Conservation (phyloP, 2,113 vertebrate genomes). For the Muntiacus muntjak region DNA sequence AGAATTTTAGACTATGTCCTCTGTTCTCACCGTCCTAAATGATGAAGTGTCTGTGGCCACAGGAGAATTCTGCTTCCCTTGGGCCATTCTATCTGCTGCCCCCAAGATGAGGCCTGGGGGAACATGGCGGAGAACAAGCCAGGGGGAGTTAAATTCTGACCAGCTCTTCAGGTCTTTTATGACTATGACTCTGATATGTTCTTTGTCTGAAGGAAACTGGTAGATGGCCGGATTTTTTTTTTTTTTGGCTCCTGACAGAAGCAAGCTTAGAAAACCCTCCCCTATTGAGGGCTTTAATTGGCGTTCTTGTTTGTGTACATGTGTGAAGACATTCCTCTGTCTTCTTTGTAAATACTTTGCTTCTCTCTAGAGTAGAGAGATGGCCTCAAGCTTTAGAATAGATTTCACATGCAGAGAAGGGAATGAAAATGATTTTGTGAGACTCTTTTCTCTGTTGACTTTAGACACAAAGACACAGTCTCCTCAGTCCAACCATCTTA, state of each 20-base stretch:
- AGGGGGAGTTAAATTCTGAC: neutral
- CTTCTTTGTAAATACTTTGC: constrained; percentile 47
- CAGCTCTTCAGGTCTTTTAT: neutral
- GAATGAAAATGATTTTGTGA: constrained; percentile 13
- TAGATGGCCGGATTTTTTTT: constrained; percentile 32
- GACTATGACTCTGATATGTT: neutral
- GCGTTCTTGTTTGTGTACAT: neutral
- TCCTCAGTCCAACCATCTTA: neutral
- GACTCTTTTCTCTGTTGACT: constrained; percentile 43
- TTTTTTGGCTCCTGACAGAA: constrained; percentile 60
- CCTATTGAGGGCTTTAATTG: constrained; percentile 46
- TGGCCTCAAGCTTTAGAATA: constrained; percentile 36
- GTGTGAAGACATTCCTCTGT: constrained; percentile 24
- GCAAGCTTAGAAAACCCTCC: constrained; percentile 25
- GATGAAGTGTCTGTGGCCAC: rapidly evolving
- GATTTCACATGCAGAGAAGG: constrained; percentile 43
- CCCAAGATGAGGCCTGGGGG: neutral
- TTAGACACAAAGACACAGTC: constrained; percentile 21
- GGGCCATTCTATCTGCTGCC: constrained; percentile 11
- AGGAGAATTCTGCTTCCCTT: neutral
- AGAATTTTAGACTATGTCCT: neutral
- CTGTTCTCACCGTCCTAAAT: neutral
- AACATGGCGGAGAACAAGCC: neutral
- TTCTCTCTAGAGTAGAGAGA: constrained; percentile 29
- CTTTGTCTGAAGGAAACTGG: constrained; percentile 41